Base-by-base conservation (phyloP, 2,888 invertebrate species). In the Chelonus formosanus region DNA sequence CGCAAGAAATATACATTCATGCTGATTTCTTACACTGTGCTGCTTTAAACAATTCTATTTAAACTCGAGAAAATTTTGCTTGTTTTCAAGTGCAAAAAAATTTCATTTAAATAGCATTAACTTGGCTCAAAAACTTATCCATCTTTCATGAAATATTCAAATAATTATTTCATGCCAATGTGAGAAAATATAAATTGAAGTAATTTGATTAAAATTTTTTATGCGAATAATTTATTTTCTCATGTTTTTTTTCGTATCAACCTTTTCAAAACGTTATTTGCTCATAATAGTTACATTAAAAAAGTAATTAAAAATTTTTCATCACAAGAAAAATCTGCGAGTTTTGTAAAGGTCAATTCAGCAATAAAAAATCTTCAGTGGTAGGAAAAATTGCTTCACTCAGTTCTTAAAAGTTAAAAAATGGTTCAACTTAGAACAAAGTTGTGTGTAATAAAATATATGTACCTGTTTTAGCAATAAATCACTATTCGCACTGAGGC, bases 401-500 rank as follows among this genome's bases (percentile, higher is more conserved):
- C 20, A 20, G 20, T 20, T 20, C 20, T 20, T 20, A 20, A 20
- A 20, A 20, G 20, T 20, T 20, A 20, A 20, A 20, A 20, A 20
- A 20, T 20, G 2, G 20, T 20, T 20, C 20, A 20, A 20, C 20
- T 20, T 20, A 20, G 20, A 20, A 20, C 10, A 48, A 6, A 5
- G 31, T 48, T 48, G 48, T 48, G 10, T 48, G 31, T 10, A 5
- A 36, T 43, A n/a, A 35, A 40, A 48, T 52, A 59, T 45, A 40
- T 71, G 86, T 89, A 95, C 95, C 93, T 96, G 96, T 87, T 96
- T 96, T 60, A 96, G 86, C 60, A 96, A 88, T 73, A 96, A 87
- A 85, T 96, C 96, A 75, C 95, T 95, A 85, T 96, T 96, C 76
- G 94, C 93, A 84, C 94, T 95, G 78, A 95, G 90, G 85, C 95